Evolutionary conservation across 37 sponge, comb jelly and placozoan genomes (phyloP).

Genomic region (Dysidea cf. avara): DNA sequence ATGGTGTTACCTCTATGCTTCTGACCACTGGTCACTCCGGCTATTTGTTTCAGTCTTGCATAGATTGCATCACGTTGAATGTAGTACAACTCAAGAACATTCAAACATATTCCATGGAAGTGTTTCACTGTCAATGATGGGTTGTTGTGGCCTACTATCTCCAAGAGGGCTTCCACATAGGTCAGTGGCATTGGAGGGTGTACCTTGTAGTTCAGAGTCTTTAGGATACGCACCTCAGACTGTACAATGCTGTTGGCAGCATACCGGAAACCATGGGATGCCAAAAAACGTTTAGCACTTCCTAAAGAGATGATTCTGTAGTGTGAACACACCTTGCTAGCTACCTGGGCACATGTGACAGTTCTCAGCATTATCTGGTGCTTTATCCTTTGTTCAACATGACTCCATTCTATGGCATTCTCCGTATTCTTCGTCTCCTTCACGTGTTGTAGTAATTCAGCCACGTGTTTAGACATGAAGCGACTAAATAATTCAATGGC

Average conservation of each 20-base stretch:
- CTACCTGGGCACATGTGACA: slow-evolving; percentile 79
- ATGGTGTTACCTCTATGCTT: background rate
- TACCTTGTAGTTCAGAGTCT: slow-evolving; percentile 66
- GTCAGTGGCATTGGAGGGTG: slow-evolving; percentile 48
- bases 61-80: slow-evolving; percentile 10
- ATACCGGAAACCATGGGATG: slow-evolving; percentile 69
- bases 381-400: slow-evolving; percentile 74
- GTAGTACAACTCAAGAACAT: slow-evolving; percentile 57
- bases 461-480: slow-evolving; percentile 72
- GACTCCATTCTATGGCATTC: slow-evolving; percentile 59
- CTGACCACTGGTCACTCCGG: background rate
- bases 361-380: slow-evolving; percentile 76
- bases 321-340: slow-evolving; percentile 85
- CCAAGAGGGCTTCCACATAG: slow-evolving; percentile 73
- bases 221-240: slow-evolving; percentile 85
- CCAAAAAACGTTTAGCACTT: slow-evolving; percentile 40
- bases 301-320: slow-evolving; percentile 57
- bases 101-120: slow-evolving; percentile 59
- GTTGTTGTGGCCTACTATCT: slow-evolving; percentile 41
- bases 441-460: slow-evolving; percentile 71
- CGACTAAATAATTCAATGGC: slow-evolving; percentile 76
- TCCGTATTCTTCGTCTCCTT: slow-evolving; percentile 7
- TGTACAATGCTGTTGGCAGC: slow-evolving; percentile 73
- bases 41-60: background rate
- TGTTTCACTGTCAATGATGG: slow-evolving; percentile 47